Evolutionary conservation across 1,140 invertebrate genomes (phyloP), one percentile per base, ranked within the genome.

Genomic region (Heliconius congener): DNA sequence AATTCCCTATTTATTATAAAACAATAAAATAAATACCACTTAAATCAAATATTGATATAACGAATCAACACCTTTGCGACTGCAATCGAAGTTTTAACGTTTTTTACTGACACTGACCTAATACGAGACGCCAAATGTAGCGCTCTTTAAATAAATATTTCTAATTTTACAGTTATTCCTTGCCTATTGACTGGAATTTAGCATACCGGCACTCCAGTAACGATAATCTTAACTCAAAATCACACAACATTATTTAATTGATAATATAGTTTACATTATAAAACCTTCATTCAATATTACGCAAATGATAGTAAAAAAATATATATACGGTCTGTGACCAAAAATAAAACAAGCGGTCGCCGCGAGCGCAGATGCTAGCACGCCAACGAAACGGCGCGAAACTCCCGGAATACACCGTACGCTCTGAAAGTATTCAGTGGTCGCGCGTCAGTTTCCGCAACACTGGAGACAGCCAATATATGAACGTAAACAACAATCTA

Each of bases 321-420:
- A 34, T 34, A 34, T 3, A 19, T 85, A 78, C 52, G 83, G 87
- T 86, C 81, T 81, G 82, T 66, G 81, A 85, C 86, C 87, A 90
- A 93, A 92, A 93, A 93, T 93, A 93, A 92, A 91, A 88, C 88
- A 84, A 86, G 87, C 88, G 79, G 82, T 85, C 84, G 84, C 79
- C 82, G 83, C 79, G 71, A 77, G 74, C 86, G 79, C 89, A 87
- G 87, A 91, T 66, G 60, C 23, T 66, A 57, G n/a, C 88, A 86
- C 82, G 83, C 42, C 66, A 27, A 55, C 52, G 37, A 37, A 71
- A 76, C 85, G 85, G 79, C 66, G 73, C 79, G 78, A 82, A 84
- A 83, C 82, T 87, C 86, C 89, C 84, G 87, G 88, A 90, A 90
- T 89, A 89, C 79, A 87, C 83, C 74, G 83, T 85, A 86, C 83